A percentile compares a stretch with the other conserved stretches of the same genome.
phyloP scores from a whole-genome alignment of 2,113 vertebrate species.

The Megaceryle maxima region DNA sequence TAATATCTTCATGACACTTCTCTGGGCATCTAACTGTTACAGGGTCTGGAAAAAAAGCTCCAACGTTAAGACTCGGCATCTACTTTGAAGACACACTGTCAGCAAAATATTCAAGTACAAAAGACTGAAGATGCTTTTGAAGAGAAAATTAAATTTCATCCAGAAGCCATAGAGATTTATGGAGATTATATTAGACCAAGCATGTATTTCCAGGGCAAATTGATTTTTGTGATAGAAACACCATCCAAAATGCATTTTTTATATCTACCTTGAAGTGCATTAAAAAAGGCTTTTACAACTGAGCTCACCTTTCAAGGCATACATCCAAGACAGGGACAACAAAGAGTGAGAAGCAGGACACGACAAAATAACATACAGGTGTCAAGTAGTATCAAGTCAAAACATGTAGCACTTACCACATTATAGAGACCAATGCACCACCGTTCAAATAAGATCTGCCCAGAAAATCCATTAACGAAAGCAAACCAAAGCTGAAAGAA shows the following conservation, averaged over 20 bases:
- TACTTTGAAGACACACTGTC: background rate
- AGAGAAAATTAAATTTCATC: background rate
- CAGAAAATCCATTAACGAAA: conserved; percentile 98
- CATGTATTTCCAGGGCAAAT: background rate
- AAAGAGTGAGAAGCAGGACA: conserved; percentile 19
- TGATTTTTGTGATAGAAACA: background rate
- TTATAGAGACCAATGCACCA: conserved; percentile 99
- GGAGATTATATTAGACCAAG: background rate
- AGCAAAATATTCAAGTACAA: background rate
- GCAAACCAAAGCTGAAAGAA: conserved; percentile 97
- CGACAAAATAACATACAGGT: background rate
- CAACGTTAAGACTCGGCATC: background rate
- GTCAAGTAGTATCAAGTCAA: background rate
- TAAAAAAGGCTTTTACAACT: conserved; percentile 23
- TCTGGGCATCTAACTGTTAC: background rate
- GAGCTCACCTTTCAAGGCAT: conserved; percentile 18
- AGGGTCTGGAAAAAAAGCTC: background rate
- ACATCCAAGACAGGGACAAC: conserved; percentile 19
- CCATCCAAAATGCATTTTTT: background rate
- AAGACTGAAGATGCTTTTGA: background rate
- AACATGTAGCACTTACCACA: conserved; percentile 85
- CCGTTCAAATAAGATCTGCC: conserved; percentile 98
- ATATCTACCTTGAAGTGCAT: background rate
- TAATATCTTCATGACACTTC: background rate
- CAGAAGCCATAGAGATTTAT: background rate